phyloP scores from a whole-genome alignment of 2,888 invertebrate species.

The Chirona hameri region DNA sequence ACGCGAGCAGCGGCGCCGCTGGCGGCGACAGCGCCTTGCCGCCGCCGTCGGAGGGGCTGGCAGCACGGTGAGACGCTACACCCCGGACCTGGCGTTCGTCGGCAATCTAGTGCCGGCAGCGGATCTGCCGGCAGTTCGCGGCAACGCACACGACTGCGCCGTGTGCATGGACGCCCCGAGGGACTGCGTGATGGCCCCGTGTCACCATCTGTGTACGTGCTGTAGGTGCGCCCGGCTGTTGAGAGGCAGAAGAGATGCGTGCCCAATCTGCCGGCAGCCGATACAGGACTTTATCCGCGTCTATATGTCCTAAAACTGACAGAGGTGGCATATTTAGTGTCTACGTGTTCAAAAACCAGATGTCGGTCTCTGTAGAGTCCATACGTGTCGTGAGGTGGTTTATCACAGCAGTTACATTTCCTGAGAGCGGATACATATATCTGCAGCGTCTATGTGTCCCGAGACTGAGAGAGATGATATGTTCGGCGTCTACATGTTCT shows the following conservation, averaged over 20 bases:
- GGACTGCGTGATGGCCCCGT: slow-evolving; percentile 2
- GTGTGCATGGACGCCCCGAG: slow-evolving; percentile 23
- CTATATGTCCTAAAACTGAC: background rate
- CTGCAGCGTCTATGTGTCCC: no score
- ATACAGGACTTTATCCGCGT: slow-evolving; percentile 8
- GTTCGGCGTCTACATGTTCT: no score
- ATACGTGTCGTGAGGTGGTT: no score
- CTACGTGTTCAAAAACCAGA: no score
- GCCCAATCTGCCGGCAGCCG: slow-evolving; percentile 24
- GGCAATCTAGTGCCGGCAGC: slow-evolving; percentile 6
- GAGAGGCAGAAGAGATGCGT: background rate
- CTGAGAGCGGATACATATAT: no score
- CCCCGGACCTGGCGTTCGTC: slow-evolving; percentile 8
- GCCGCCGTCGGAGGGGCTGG: background rate
- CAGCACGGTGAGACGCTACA: background rate
- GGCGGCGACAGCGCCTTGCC: slow-evolving; percentile 5
- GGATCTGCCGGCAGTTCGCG: background rate
- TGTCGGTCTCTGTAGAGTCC: no score
- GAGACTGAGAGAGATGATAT: no score
- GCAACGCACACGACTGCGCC: slow-evolving; percentile 6
- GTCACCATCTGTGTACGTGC: slow-evolving; percentile 10
- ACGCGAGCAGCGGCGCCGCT: slow-evolving; percentile 44
- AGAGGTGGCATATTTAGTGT: no score
- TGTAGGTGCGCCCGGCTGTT: slow-evolving; percentile 27
- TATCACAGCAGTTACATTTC: no score